Percentiles rank a stretch among this genome's conserved stretches.
phyloP scores from a whole-genome alignment of 2,113 vertebrate genomes.

The Melanotaenia duboulayi region DNA sequence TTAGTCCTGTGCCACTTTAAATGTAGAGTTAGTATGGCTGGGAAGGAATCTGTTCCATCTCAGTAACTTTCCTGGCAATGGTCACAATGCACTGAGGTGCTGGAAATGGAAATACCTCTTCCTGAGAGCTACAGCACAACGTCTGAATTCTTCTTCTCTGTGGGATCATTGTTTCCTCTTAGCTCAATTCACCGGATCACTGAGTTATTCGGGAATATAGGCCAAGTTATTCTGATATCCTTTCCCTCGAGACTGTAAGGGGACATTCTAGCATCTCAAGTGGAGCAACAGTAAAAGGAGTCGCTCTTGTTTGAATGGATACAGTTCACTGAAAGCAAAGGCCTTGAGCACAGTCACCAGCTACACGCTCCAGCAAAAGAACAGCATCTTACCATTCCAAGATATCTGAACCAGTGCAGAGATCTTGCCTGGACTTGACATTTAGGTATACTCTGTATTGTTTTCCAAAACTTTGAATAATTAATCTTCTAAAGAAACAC shows the following conservation, averaged over 20 bases:
- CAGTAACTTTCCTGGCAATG: not conserved
- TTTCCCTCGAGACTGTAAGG: constrained; percentile 46
- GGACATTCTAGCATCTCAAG: constrained; percentile 66
- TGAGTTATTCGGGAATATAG: constrained; percentile 70
- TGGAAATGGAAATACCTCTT: constrained; percentile 24
- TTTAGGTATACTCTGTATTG: not conserved
- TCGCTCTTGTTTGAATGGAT: constrained; percentile 42
- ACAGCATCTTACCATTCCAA: constrained; percentile 4
- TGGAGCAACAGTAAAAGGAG: constrained; percentile 55
- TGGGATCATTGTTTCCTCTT: constrained; percentile 58
- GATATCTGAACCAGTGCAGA: constrained; percentile 4
- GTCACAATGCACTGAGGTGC: not conserved
- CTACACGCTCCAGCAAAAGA: constrained; percentile 1
- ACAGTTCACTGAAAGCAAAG: constrained; percentile 51
- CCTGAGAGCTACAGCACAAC: constrained; percentile 3
- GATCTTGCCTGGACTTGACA: not conserved
- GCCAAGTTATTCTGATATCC: constrained; percentile 71
- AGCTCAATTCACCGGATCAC: constrained; percentile 45
- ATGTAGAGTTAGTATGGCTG: not conserved
- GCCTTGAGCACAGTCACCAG: constrained; percentile 32
- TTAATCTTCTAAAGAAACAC: not conserved
- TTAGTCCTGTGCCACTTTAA: not conserved
- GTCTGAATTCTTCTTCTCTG: constrained; percentile 19
- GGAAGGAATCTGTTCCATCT: constrained; percentile 1
- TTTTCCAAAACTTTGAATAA: not conserved